Conservation (phyloP, 2,113 vertebrate species). For the Cisticola juncidis region DNA sequence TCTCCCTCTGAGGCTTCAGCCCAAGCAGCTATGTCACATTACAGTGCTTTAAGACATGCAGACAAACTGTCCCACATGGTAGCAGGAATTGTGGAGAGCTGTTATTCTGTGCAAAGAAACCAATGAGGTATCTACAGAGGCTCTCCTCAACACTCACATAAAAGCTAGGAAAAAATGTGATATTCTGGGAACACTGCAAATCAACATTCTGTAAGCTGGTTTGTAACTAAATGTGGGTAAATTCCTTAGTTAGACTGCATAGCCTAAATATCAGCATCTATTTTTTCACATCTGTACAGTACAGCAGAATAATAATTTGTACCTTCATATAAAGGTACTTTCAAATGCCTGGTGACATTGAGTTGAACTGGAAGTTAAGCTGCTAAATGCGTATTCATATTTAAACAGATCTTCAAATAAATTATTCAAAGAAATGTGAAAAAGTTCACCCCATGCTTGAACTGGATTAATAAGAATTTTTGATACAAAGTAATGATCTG, state of each 20-base stretch:
- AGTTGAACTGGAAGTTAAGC: background rate
- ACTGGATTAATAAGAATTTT: background rate
- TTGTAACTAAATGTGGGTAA: background rate
- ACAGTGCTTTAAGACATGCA: background rate
- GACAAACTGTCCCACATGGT: background rate
- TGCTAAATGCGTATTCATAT: background rate
- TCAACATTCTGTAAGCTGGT: background rate
- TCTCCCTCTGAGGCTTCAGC: background rate
- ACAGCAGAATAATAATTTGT: background rate
- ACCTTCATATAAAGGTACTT: background rate
- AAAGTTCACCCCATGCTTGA: background rate
- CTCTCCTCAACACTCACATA: background rate
- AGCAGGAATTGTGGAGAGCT: background rate
- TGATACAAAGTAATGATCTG: background rate
- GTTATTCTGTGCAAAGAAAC: background rate
- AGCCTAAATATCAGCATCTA: background rate
- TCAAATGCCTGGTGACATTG: background rate
- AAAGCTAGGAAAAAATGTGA: background rate
- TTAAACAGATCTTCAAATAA: background rate
- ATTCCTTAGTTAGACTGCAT: background rate
- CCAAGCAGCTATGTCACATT: background rate
- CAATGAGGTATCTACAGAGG: fast-evolving
- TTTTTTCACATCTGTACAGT: background rate
- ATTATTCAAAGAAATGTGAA: background rate
- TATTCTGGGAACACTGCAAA: background rate